Percentiles rank a stretch among this genome's conserved stretches.
Conservation (phyloP, 2,888 invertebrate species). For the Helobdella robusta region DNA sequence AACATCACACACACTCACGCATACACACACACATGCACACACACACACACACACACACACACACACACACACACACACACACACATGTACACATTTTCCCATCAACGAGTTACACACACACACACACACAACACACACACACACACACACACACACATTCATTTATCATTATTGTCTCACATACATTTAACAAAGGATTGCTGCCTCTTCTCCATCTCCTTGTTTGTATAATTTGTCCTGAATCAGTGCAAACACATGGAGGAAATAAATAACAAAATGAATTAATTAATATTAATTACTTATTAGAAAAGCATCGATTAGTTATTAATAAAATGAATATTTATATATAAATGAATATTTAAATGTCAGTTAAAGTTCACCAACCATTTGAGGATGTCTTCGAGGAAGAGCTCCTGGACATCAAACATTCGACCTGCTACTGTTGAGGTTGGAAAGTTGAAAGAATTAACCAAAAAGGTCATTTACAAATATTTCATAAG, state of each 20-base stretch:
- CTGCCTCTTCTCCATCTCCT: slow-evolving; percentile 47
- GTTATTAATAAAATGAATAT: too few species aligned
- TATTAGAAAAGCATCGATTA: not conserved
- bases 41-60: too few species aligned
- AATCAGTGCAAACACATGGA: slow-evolving; percentile 23
- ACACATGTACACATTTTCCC: too few species aligned
- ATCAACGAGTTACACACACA: too few species aligned
- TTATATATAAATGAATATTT: too few species aligned
- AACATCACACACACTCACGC: too few species aligned
- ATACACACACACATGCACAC: too few species aligned
- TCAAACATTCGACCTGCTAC: slow-evolving; percentile 68
- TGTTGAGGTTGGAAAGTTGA: slow-evolving; percentile 37
- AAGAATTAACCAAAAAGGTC: not conserved
- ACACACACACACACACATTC: too few species aligned
- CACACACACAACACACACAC: too few species aligned
- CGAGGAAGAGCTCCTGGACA: slow-evolving; percentile 68
- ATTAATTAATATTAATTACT: not conserved
- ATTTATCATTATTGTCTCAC: too few species aligned
- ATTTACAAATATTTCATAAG: not conserved
- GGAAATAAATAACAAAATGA: not conserved
- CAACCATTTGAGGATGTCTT: slow-evolving; percentile 62
- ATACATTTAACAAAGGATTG: slow-evolving; percentile 39
- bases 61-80: too few species aligned
- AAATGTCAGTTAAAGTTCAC: slow-evolving; percentile 26
- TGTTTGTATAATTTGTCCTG: slow-evolving; percentile 48